A percentile compares a stretch with the other conserved stretches of the same genome.
Evolutionary conservation across 2,888 invertebrate genomes (phyloP).

Genomic region (Latheticus oryzae): DNA sequence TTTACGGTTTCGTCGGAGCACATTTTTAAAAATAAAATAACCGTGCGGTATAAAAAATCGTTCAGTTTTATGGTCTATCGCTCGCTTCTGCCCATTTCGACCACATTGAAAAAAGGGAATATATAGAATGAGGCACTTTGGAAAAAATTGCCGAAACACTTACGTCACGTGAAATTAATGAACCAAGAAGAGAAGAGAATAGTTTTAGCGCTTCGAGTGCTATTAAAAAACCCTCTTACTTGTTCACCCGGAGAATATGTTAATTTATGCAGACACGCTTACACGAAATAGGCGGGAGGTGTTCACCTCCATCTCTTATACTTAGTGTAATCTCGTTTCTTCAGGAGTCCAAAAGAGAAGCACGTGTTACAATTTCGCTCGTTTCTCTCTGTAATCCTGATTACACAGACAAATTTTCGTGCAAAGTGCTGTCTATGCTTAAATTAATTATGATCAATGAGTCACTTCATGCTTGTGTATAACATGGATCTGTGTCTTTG

Average conservation of each 20-base stretch:
- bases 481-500: slow-evolving; percentile 8
- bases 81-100: slow-evolving; percentile 6
- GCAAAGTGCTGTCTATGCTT: slow-evolving; percentile 30
- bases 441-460: slow-evolving; percentile 36
- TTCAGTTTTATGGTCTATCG: slow-evolving; percentile 13
- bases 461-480: slow-evolving; percentile 11
- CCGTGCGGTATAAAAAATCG: slow-evolving; percentile 15
- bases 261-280: slow-evolving; percentile 50
- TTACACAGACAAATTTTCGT: slow-evolving; percentile 31
- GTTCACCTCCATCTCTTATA: slow-evolving; percentile 39
- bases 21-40: slow-evolving; percentile 25
- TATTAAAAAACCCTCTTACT: slow-evolving; percentile 26
- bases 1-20: slow-evolving; percentile 8
- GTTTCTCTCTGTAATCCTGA: slow-evolving; percentile 35
- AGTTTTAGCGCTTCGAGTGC: slow-evolving; percentile 18
- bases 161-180: slow-evolving; percentile 15
- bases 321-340: slow-evolving; percentile 42
- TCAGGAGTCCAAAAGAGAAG: slow-evolving; percentile 25
- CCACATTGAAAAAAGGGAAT: slow-evolving; percentile 10
- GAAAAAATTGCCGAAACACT: neutral
- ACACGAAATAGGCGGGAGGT: slow-evolving; percentile 48
- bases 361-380: slow-evolving; percentile 40
- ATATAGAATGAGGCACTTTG: slow-evolving; percentile 9
- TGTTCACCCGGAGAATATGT: slow-evolving; percentile 42
- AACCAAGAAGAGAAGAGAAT: slow-evolving; percentile 11